phyloP scores from a whole-genome alignment of 2,888 invertebrate genomes.

The Nemoura dubitans region DNA sequence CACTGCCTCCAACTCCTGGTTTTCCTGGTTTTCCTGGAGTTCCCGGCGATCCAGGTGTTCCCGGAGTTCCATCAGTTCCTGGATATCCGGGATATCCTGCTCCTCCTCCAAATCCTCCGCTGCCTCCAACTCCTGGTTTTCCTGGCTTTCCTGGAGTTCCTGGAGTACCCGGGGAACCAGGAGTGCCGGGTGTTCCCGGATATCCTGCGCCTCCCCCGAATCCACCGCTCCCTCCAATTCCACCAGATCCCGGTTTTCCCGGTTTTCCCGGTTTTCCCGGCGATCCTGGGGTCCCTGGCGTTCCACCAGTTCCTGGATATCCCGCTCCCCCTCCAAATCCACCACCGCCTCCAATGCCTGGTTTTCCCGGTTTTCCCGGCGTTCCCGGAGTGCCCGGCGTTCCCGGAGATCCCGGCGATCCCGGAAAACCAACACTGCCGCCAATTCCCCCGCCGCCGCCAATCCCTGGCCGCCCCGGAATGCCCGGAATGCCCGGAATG shows the following conservation, averaged over 20 bases:
- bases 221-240: constrained; percentile 48
- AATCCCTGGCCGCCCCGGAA: constrained; percentile 47
- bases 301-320: constrained; percentile 43
- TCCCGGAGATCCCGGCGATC: constrained; percentile 51
- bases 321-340: constrained; percentile 55
- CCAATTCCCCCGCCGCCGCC: constrained; percentile 42
- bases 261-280: constrained; percentile 53
- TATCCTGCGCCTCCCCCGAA: constrained; percentile 52
- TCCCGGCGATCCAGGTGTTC: constrained; percentile 49
- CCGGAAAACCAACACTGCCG: constrained; percentile 56
- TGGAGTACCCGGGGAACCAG: constrained; percentile 53
- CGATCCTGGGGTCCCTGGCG: constrained; percentile 49
- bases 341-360: constrained; percentile 47
- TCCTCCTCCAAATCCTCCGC: constrained; percentile 50
- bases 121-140: constrained; percentile 46
- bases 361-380: constrained; percentile 52
- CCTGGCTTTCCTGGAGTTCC: constrained; percentile 53
- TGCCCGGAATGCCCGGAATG: constrained; percentile 52
- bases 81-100: constrained; percentile 55
- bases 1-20: constrained; percentile 55
- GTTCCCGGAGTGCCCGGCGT: constrained; percentile 57
- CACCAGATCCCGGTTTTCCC: constrained; percentile 40
- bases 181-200: constrained; percentile 54
- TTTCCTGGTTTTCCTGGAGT: constrained; percentile 51
- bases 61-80: constrained; percentile 56